These are phyloP conservation scores for Cheilosia scutellata DNA, from an alignment of 2,888 invertebrate genomes.

Conservation along the genomic window DNA sequence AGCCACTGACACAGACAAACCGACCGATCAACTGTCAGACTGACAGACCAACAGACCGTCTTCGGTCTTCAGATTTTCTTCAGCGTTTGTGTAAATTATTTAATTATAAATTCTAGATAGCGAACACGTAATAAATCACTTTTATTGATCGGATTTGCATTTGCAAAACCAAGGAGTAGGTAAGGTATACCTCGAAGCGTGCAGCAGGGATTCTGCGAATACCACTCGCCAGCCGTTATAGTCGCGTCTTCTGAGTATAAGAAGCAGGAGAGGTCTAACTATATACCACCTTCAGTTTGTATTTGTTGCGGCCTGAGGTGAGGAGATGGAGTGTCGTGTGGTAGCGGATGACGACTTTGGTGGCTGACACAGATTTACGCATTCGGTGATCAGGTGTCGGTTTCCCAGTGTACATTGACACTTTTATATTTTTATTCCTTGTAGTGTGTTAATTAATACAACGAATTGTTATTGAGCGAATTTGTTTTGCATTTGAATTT, in stretches of 20 bases:
- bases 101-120: constrained; percentile 73
- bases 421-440: constrained; percentile 37
- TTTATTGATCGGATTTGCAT: constrained; percentile 74
- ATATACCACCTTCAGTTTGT: background rate
- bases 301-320: too few relatives aligned
- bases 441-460: constrained; percentile 54
- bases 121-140: constrained; percentile 73
- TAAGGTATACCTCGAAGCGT: constrained; percentile 16
- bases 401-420: constrained; percentile 31
- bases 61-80: constrained; percentile 33
- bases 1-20: constrained; percentile 3
- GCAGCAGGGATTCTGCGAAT: constrained; percentile 47
- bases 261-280: constrained; percentile 15
- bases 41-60: background rate
- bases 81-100: constrained; percentile 69
- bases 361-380: constrained; percentile 53
- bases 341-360: constrained; percentile 26
- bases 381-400: constrained; percentile 56
- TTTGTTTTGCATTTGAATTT: constrained; percentile 19
- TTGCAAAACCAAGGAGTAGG: constrained; percentile 10
- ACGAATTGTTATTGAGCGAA: constrained; percentile 19
- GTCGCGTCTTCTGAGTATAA: constrained; percentile 28
- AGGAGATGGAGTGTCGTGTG: background rate
- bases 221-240: background rate
- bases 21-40: background rate